These are phyloP conservation scores for Seriola rivoliana DNA, from an alignment of 2,113 vertebrate species.

Conservation along the genomic window DNA sequence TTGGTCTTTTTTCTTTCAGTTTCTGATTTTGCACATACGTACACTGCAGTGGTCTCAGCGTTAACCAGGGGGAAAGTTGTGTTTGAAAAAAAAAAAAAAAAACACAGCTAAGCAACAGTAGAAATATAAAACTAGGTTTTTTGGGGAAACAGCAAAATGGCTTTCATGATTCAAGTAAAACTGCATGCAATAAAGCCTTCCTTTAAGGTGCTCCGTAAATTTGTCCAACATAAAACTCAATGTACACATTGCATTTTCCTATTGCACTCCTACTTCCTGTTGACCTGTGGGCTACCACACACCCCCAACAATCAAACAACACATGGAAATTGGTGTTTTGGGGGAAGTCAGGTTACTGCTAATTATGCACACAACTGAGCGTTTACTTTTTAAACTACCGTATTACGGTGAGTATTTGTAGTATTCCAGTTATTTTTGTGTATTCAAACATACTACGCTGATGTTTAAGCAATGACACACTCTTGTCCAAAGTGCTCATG, in stretches of 20 bases:
- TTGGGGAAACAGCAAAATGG: neutral
- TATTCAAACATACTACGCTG: constrained; percentile 5
- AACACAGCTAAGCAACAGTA: neutral
- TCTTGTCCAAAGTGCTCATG: neutral
- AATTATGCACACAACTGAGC: neutral
- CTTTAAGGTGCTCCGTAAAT: neutral
- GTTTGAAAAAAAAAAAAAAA: neutral
- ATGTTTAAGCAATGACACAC: constrained; percentile 10
- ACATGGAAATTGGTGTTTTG: neutral
- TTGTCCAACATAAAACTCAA: neutral
- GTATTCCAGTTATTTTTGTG: constrained; percentile 14
- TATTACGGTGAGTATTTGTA: neutral
- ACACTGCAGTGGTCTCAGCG: neutral
- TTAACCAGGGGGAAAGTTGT: constrained; percentile 8
- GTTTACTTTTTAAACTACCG: constrained; percentile 16
- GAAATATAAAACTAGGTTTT: constrained; percentile 9
- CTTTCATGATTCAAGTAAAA: constrained; percentile 4
- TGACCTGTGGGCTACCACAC: constrained; percentile 6
- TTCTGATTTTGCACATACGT: constrained; percentile 7
- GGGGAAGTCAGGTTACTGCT: neutral
- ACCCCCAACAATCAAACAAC: neutral
- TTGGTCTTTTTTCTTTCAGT: neutral
- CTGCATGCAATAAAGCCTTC: neutral
- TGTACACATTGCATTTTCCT: neutral
- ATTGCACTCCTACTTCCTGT: constrained; percentile 15